A percentile compares a stretch with the other conserved stretches of the same genome.
These are phyloP conservation scores for Electrona antarctica DNA, from an alignment of 2,113 vertebrate genomes.

Conservation along the genomic window DNA sequence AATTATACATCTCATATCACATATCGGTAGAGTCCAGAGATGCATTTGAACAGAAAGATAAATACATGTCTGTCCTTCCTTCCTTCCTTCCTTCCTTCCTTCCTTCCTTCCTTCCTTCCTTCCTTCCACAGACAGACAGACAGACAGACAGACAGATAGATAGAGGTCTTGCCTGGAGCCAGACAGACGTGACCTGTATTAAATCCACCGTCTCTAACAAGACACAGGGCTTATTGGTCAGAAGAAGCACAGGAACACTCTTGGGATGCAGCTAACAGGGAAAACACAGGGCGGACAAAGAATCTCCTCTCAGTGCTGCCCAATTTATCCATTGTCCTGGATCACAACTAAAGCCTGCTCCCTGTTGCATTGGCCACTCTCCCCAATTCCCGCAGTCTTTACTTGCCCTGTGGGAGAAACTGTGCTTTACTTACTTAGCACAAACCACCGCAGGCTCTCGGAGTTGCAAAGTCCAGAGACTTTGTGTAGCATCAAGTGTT, in stretches of 20 bases:
- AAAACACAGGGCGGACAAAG: conserved; percentile 44
- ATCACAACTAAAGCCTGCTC: conserved; percentile 51
- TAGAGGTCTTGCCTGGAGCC: conserved; percentile 7
- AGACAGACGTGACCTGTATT: conserved; percentile 22
- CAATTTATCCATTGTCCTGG: conserved; percentile 60
- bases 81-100: no score
- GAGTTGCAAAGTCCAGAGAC: conserved; percentile 48
- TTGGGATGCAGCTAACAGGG: conserved; percentile 35
- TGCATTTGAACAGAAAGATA: neutral
- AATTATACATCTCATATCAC: conserved; percentile 20
- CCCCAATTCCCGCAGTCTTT: conserved; percentile 52
- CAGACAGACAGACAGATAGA: conserved; percentile 4
- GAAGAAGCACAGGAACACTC: conserved; percentile 28
- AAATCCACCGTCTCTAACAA: conserved; percentile 39
- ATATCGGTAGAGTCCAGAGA: neutral
- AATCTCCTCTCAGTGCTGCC: conserved; percentile 45
- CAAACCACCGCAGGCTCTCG: conserved; percentile 38
- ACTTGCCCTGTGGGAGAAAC: conserved; percentile 49
- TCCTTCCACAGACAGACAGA: conserved; percentile 10
- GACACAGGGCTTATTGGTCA: conserved; percentile 34
- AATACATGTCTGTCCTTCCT: neutral
- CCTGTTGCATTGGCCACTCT: conserved; percentile 45
- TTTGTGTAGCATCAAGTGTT: conserved; percentile 36
- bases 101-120: no score
- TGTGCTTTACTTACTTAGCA: conserved; percentile 66